phyloP scores from a whole-genome alignment of 2,113 vertebrate genomes.

The Lucifuga dentata region DNA sequence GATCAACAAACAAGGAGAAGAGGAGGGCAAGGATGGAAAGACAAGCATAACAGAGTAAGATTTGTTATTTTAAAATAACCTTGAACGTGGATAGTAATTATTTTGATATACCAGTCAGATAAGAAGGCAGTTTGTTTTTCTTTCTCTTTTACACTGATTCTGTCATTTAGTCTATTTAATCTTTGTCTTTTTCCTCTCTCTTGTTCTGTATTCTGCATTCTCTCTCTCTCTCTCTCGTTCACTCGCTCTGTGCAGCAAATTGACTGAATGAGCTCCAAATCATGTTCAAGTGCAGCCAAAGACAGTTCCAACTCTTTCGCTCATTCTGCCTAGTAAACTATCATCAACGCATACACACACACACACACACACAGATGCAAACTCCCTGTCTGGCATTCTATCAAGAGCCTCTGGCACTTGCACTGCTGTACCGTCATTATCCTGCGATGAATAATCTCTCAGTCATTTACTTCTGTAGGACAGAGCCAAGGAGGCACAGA shows the following conservation, averaged over 20 bases:
- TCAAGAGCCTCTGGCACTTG: conserved; percentile 60
- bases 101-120: conserved; percentile 17
- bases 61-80: conserved; percentile 14
- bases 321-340: conserved; percentile 51
- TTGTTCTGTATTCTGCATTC: conserved; percentile 31
- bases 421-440: conserved; percentile 53
- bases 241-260: conserved; percentile 39
- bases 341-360: conserved; percentile 26
- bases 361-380: conserved; percentile 19
- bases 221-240: conserved; percentile 22
- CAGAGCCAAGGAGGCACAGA: conserved; percentile 45
- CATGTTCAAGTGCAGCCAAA: conserved; percentile 64
- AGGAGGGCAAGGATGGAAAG: background rate
- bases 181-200: background rate
- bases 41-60: background rate
- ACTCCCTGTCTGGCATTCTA: conserved; percentile 56
- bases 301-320: conserved; percentile 62
- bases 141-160: background rate
- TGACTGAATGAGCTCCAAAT: conserved; percentile 67
- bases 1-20: background rate
- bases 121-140: conserved; percentile 12
- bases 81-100: background rate
- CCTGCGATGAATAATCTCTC: conserved; percentile 62
- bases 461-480: conserved; percentile 43
- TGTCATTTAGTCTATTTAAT: too few relatives aligned